Percentiles rank a stretch among this genome's conserved stretches.
These are phyloP conservation scores for Drosophila suboccidentalis DNA, from an alignment of 2,888 invertebrate genomes.

Conservation along the genomic window DNA sequence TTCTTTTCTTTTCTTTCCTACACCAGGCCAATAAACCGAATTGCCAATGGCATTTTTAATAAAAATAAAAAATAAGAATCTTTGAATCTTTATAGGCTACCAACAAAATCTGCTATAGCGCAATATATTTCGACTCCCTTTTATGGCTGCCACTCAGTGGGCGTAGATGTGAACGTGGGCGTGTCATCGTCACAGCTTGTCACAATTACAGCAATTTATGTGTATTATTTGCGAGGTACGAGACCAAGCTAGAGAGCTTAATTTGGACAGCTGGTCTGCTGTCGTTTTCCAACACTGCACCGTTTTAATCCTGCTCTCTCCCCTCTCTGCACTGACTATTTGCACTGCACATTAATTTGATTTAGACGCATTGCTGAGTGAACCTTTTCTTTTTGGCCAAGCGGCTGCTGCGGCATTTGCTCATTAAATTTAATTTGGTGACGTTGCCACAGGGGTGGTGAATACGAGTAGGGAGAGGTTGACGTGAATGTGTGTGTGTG, in stretches of 20 bases:
- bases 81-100: not conserved
- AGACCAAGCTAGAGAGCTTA: conserved; percentile 1
- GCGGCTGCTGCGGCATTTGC: conserved; percentile 55
- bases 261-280: conserved; percentile 3
- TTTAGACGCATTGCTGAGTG: conserved; percentile 73
- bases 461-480: not conserved
- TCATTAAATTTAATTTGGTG: conserved; percentile 76
- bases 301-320: not conserved
- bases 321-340: conserved; percentile 9
- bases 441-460: conserved; percentile 24
- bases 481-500: not conserved
- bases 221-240: conserved; percentile 49
- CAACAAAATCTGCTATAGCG: conserved; percentile 10
- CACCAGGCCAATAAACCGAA: conserved; percentile 10
- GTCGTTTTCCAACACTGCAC: conserved; percentile 5
- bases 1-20: not conserved
- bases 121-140: conserved; percentile 21
- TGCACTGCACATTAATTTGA: conserved; percentile 64
- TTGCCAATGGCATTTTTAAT: conserved; percentile 39
- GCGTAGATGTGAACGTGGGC: conserved; percentile 7
- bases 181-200: conserved; percentile 43
- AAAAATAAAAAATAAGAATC: conserved; percentile 14
- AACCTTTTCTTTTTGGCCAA: conserved; percentile 69
- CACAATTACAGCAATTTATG: conserved; percentile 63
- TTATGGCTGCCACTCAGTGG: conserved; percentile 10